Evolutionary conservation across 2,888 invertebrate genomes (phyloP), one percentile per base, ranked within the genome.

Genomic region (Chloroclysta siterata): DNA sequence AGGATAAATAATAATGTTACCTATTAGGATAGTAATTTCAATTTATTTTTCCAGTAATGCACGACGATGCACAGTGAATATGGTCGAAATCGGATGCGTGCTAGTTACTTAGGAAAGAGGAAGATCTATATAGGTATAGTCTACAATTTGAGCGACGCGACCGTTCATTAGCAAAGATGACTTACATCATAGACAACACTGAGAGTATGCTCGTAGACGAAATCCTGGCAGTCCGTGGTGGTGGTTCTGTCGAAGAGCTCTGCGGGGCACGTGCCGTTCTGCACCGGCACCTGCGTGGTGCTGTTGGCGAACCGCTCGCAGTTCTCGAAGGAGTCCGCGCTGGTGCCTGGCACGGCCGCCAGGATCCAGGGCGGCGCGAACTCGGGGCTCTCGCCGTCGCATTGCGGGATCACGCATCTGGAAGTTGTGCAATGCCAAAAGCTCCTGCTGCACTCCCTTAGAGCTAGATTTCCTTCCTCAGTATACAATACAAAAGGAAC

Each of bases 151-250:
- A 11, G 36, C n/a, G n/a, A n/a, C n/a, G n/a, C n/a, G n/a, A n/a
- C n/a, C n/a, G n/a, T n/a, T n/a, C n/a, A n/a, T n/a, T n/a, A n/a
- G n/a, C 10, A 39, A 39, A 4, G 11, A 3, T 15, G 11, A 83
- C 90, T 87, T 63, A 92, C 92, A 69, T 91, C 91, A 57, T 91
- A 88, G 0, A 91, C 92, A 0, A 91, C 88, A 53, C 83, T 88
- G 42, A 85, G 74, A 4, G 78, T 80, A 58, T 92, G 82, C 71
- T 90, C 79, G 57, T 90, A 91, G 3, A 93, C 86, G 29, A 83
- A 85, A 0, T 65, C 70, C 2, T 84, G 72, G 60, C 92, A 93
- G 0, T 67, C 63, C 52, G 77, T 74, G 0, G 76, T 82, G 1
- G 62, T 69, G 4, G 74, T 63, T 5, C 60, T 66, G 71, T 90